Conservation (phyloP, 1,140 invertebrate species). For the Phthorimaea operculella region DNA sequence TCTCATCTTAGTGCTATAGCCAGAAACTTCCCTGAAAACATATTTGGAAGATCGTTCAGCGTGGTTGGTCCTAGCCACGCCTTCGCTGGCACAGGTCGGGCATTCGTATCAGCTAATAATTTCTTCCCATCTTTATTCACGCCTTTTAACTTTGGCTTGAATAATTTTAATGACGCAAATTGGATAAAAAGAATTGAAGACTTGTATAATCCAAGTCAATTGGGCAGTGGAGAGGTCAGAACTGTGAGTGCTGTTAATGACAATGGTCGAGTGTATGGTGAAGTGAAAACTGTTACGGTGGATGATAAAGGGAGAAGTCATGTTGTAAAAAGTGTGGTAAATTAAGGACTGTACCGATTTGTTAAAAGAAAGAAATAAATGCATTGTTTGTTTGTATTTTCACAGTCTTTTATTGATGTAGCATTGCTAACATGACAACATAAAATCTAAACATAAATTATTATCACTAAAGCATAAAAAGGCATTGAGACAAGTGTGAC, state of each 20-base stretch:
- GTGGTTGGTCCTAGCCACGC: slow-evolving; percentile 13
- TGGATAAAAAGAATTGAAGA: slow-evolving; percentile 23
- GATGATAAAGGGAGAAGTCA: slow-evolving; percentile 17
- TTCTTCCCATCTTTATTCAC: slow-evolving; percentile 21
- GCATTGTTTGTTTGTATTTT: neutral
- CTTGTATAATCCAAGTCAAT: slow-evolving; percentile 21
- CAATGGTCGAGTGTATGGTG: slow-evolving; percentile 32
- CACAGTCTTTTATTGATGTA: slow-evolving; percentile 21
- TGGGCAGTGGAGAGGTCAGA: slow-evolving; percentile 18
- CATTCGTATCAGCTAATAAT: slow-evolving; percentile 15
- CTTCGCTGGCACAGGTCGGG: slow-evolving; percentile 15
- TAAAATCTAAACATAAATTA: neutral
- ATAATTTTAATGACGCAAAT: slow-evolving; percentile 9
- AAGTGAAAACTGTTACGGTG: slow-evolving; percentile 24
- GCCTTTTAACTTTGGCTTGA: slow-evolving; percentile 12
- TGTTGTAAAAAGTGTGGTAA: neutral
- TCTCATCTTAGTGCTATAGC: neutral
- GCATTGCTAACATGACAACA: neutral
- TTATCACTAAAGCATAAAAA: slow-evolving; percentile 10
- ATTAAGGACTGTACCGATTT: neutral
- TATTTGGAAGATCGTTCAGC: slow-evolving; percentile 14
- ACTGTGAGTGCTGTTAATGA: slow-evolving; percentile 25
- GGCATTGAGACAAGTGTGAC: slow-evolving; percentile 33
- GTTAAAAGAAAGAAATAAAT: neutral
- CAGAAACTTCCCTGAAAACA: neutral